Evolutionary conservation across 2,888 invertebrate species (phyloP), one percentile per base, ranked within the genome.

Genomic region (Abrostola triplasia): DNA sequence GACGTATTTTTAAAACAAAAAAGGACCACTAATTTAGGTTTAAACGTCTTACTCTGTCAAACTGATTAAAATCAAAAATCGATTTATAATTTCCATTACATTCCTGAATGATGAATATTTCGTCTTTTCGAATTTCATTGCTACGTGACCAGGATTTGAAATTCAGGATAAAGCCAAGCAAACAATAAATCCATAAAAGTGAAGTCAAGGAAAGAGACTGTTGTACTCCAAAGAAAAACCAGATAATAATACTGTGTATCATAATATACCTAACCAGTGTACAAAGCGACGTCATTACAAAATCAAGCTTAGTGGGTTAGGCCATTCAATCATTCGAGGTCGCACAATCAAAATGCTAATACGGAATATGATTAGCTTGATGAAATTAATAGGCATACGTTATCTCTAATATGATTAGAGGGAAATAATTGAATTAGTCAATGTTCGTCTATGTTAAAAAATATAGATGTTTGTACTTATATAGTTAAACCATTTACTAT

Each of bases 271-370:
- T n/a, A n/a, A n/a, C n/a, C n/a, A n/a, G n/a, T n/a, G n/a, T n/a
- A n/a, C n/a, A n/a, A n/a, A n/a, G n/a, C n/a, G 11, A 13, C 44
- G 13, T 44, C 44, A 12, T 7, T 44, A 0, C 13, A 44, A 8
- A 44, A 8, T 13, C 7, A 13, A 44, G 44, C 5, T 44, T 44
- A 13, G 12, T 13, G 12, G 13, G 8, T 41, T 41, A 41, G 5
- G n/a, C 24, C 5, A n/a, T 41, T 41, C 11, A 41, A 41, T 48
- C 5, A 11, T 35, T 35, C 24, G 10, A 11, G 37, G 58, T 58
- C 40, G n/a, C 6, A 41, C 59, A 51, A 60, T 64, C 59, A 64
- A 73, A 76, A 73, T 73, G 73, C 61, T 59, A 73, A 76, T 76
- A n/a, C 13, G 5, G 24, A 54, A 50, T 53, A 47, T 63, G 41